Percentiles rank a stretch among this genome's conserved stretches.
Conservation (phyloP, 2,888 invertebrate genomes). For the Dynastes grantii region DNA sequence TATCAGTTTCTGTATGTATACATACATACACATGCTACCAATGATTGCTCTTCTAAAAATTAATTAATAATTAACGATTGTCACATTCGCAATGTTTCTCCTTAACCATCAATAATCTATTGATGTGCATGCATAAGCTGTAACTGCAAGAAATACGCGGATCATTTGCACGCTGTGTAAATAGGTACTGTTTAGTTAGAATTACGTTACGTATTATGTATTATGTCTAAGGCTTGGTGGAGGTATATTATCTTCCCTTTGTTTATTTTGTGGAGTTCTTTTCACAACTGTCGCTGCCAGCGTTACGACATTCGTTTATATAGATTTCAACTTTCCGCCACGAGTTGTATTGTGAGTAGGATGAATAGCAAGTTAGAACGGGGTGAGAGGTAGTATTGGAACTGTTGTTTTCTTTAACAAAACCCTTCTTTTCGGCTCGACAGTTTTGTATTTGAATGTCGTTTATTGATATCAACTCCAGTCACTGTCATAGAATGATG, state of each 20-base stretch:
- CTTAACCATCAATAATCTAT: neutral
- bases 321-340: neutral
- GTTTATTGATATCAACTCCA: no score
- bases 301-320: neutral
- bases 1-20: neutral
- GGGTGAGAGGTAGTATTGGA: no score
- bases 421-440: no score
- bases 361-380: no score
- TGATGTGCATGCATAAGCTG: neutral
- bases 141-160: neutral
- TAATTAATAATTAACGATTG: constrained; percentile 21
- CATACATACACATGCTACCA: neutral
- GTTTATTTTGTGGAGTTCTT: constrained; percentile 14
- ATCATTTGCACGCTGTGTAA: neutral
- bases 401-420: no score
- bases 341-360: no score
- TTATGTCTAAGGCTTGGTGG: neutral
- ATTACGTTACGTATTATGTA: neutral
- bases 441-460: no score
- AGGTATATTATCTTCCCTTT: constrained; percentile 22
- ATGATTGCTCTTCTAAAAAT: neutral
- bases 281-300: neutral
- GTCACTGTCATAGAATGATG: no score
- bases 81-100: neutral
- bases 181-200: constrained; percentile 12